Percentiles rank a stretch among this genome's conserved stretches.
Conservation (phyloP, 1,140 invertebrate genomes). For the Macrocentrus cingulum region DNA sequence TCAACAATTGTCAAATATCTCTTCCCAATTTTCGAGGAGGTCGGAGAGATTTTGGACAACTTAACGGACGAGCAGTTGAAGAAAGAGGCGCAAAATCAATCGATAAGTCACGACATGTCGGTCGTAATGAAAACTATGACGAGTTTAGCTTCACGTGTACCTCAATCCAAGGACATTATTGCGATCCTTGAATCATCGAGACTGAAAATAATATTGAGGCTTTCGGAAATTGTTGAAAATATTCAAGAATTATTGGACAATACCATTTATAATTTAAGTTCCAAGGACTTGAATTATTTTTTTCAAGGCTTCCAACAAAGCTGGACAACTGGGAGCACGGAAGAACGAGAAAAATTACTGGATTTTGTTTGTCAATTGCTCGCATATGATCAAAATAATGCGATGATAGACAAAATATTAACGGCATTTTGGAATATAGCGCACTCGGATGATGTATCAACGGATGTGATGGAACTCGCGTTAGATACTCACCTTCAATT, state of each 20-base stretch:
- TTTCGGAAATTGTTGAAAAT: conserved; percentile 94
- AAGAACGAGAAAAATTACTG: conserved; percentile 92
- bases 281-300: conserved; percentile 94
- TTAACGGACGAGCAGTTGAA: conserved; percentile 97
- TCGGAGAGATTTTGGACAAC: conserved; percentile 88
- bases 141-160: conserved; percentile 77
- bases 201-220: conserved; percentile 93
- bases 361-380: conserved; percentile 93
- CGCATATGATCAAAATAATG: conserved; percentile 98
- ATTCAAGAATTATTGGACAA: conserved; percentile 95
- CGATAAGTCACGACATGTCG: conserved; percentile 90
- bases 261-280: conserved; percentile 96
- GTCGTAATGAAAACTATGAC: conserved; percentile 88
- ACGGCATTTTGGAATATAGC: conserved; percentile 96
- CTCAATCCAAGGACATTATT: conserved; percentile 80
- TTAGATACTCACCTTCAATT: conserved; percentile 95
- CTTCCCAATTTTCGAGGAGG: conserved; percentile 89
- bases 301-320: conserved; percentile 97
- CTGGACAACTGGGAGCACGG: conserved; percentile 94
- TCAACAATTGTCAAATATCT: conserved; percentile 91
- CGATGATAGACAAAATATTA: conserved; percentile 98
- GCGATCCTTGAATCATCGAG: conserved; percentile 92
- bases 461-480: conserved; percentile 97
- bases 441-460: conserved; percentile 93
- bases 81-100: conserved; percentile 94